These are phyloP conservation scores for Nothoprocta pentlandii DNA, from an alignment of 2,113 vertebrate genomes.

Conservation along the genomic window DNA sequence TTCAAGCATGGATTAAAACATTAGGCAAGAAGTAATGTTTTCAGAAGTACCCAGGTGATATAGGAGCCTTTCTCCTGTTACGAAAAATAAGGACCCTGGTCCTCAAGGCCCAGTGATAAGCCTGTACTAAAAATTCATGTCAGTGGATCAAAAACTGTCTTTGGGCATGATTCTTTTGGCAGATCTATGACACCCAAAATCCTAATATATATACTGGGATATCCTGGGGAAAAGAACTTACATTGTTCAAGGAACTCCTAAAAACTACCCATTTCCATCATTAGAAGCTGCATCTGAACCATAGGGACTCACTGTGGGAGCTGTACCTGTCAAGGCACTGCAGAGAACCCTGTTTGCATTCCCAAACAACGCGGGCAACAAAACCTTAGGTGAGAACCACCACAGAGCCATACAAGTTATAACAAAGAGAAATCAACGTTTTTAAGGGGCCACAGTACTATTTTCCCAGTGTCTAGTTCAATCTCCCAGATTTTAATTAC, in stretches of 20 bases:
- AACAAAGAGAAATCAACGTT: not conserved
- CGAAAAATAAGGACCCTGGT: slow-evolving; percentile 3
- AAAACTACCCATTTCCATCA: not conserved
- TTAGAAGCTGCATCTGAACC: not conserved
- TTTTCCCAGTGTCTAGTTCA: not conserved
- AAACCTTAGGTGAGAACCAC: not conserved
- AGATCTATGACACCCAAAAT: slow-evolving; percentile 2
- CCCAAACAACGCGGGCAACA: not conserved
- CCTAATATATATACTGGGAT: not conserved
- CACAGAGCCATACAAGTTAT: not conserved
- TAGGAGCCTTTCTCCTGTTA: not conserved
- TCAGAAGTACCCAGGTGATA: not conserved
- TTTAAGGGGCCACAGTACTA: not conserved
- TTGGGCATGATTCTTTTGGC: not conserved
- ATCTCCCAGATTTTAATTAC: not conserved
- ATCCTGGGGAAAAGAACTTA: not conserved
- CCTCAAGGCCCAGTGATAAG: not conserved
- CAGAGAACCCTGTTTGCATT: not conserved
- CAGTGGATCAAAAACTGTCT: not conserved
- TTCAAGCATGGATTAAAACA: not conserved
- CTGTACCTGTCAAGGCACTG: not conserved
- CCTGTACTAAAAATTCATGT: not conserved
- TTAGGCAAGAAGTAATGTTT: not conserved
- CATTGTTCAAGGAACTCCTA: not conserved
- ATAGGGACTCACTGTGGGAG: not conserved